Percentiles rank a stretch among this genome's conserved stretches.
These are phyloP conservation scores for Paramormyrops hopkinsi DNA, from an alignment of 2,797 vertebrate species.

Conservation along the genomic window DNA sequence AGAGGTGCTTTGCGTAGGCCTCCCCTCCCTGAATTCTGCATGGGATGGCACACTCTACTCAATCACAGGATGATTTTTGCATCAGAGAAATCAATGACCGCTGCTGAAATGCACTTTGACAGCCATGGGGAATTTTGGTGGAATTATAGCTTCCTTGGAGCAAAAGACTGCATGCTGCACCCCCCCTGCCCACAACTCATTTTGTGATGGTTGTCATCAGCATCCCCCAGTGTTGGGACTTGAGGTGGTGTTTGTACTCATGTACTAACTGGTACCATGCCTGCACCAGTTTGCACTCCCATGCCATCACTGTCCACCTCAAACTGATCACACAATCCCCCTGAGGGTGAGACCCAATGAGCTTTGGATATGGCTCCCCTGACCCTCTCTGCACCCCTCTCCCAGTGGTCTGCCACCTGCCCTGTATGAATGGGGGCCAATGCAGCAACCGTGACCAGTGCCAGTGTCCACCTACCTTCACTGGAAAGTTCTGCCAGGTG, in stretches of 20 bases:
- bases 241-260: not conserved
- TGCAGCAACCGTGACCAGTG: constrained; percentile 92
- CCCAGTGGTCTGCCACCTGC: constrained; percentile 80
- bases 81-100: not conserved
- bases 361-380: not conserved
- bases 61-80: not conserved
- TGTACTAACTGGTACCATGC: not conserved
- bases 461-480: constrained; percentile 89
- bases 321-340: not conserved
- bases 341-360: not conserved
- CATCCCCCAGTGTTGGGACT: not conserved
- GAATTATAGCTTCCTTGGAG: not conserved
- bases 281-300: not conserved
- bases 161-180: not conserved
- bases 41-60: not conserved
- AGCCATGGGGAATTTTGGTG: not conserved
- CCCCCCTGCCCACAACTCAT: not conserved
- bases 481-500: constrained; percentile 94
- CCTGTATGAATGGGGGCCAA: constrained; percentile 93
- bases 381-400: not conserved
- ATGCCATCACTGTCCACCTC: not conserved
- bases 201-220: not conserved
- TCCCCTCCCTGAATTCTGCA: not conserved
- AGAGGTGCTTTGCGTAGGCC: not conserved
- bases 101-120: not conserved